Evolutionary conservation across 2,888 invertebrate genomes (phyloP).

Genomic region (Eilema depressum): DNA sequence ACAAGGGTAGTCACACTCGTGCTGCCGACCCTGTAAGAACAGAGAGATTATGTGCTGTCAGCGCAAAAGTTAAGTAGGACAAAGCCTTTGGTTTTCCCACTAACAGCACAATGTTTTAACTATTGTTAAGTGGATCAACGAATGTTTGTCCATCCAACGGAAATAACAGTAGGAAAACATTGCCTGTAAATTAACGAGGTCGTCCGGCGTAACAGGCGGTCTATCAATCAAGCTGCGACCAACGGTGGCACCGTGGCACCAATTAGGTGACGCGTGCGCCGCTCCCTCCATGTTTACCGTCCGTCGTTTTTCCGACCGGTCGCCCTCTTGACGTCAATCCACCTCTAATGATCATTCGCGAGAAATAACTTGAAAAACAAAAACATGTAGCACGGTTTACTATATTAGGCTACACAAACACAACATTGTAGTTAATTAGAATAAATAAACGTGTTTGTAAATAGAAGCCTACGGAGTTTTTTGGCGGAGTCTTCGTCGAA

Average conservation of each 20-base stretch:
- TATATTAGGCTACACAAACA: neutral
- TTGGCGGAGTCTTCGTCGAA: too few relatives aligned
- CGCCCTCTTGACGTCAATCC: conserved; percentile 71
- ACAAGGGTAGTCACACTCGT: too few relatives aligned
- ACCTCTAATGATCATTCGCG: conserved; percentile 59
- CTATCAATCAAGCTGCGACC: conserved; percentile 77
- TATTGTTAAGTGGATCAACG: conserved; percentile 33
- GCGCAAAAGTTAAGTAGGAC: too few relatives aligned
- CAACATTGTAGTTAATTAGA: neutral
- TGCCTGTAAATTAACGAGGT: conserved; percentile 69
- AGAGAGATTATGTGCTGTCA: too few relatives aligned
- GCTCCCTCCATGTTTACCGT: conserved; percentile 69
- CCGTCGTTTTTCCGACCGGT: conserved; percentile 42
- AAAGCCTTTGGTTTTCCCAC: too few relatives aligned
- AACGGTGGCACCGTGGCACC: conserved; percentile 46
- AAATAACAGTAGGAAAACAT: conserved; percentile 69
- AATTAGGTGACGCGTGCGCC: conserved; percentile 75
- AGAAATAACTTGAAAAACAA: conserved; percentile 59
- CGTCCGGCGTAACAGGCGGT: conserved; percentile 75
- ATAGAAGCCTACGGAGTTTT: neutral
- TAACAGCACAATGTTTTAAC: too few relatives aligned
- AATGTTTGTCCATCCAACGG: conserved; percentile 49
- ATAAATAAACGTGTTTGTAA: neutral
- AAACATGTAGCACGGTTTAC: neutral
- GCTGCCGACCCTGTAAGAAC: too few relatives aligned